Base-by-base conservation (phyloP, 2,113 vertebrate species). In the Aphyosemion australe region DNA sequence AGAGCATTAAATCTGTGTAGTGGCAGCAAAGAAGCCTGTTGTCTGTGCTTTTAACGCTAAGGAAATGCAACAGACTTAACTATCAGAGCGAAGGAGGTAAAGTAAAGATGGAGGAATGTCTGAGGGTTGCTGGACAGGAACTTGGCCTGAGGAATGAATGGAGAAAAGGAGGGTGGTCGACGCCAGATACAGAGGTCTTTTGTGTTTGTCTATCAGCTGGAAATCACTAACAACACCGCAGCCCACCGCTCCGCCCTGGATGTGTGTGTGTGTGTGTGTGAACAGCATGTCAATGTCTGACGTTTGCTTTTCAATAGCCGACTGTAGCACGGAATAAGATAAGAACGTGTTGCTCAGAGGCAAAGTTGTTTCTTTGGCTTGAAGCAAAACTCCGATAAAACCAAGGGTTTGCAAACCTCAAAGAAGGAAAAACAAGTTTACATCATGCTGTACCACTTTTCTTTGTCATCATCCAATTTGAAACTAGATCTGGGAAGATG, bases 131-230 rank as follows among this genome's bases (percentile, higher is more conserved):
- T 26, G 54, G 69, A 76, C 61, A 62, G 74, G 79, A 83, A 71
- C 65, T 62, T 1, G 13, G 62, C 48, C 56, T 12, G 45, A 54
- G 65, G 68, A 57, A 32, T 65, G 78, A 82, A 76, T 69, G 52
- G 71, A 34, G 61, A 6, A 19, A 43, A 52, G 64, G 65, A 60
- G 76, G 72, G 80, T 57, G 71, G 65, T 69, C 37, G 67, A 69
- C 18, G 59, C 67, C 79, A 68, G 67, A 82, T 78, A 86, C 76
- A 85, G 73, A 63, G 63, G 65, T 14, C 78, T 79, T 85, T 88
- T 88, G 83, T 88, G 83, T 84, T 85, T 82, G 84, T 74, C 61
- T 87, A 88, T 87, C 84, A 70, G 80, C 83, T 87, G 76, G 80
- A 85, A 88, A 87, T 88, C 87, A 74, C 84, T 77, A 83, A 80